These are phyloP conservation scores for Beris chalybata DNA, from an alignment of 2,888 invertebrate genomes.

Conservation along the genomic window DNA sequence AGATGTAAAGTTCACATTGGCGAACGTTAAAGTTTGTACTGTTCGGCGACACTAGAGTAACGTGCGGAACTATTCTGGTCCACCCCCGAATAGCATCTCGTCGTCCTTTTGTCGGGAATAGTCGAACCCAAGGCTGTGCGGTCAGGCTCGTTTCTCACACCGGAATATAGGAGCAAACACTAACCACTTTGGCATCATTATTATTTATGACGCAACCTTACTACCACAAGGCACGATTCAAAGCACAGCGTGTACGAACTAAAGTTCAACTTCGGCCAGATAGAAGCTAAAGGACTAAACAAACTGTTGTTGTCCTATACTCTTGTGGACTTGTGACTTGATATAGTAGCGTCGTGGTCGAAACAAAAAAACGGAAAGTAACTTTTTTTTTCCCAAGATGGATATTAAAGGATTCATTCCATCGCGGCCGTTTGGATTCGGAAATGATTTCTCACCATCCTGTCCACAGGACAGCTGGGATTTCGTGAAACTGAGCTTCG, in stretches of 20 bases:
- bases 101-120: no score
- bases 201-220: slow-evolving; percentile 22
- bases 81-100: no score
- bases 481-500: not conserved
- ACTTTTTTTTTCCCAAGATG: not conserved
- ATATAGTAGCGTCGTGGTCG: not conserved
- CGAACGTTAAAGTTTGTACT: no score
- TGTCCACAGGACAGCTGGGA: not conserved
- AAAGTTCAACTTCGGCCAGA: slow-evolving; percentile 6
- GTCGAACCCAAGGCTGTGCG: no score
- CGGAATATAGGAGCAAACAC: not conserved
- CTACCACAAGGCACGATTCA: not conserved
- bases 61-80: no score
- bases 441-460: no score
- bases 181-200: slow-evolving; percentile 20
- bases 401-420: not conserved
- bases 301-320: no score
- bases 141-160: not conserved
- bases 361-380: not conserved
- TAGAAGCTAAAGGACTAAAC: slow-evolving; percentile 4
- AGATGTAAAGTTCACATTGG: no score
- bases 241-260: not conserved
- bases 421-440: no score
- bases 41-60: no score
- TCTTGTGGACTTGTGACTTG: slow-evolving; percentile 3